phyloP scores from a whole-genome alignment of 37 sponge, comb jelly and placozoan genomes.

The Crambe crambe region DNA sequence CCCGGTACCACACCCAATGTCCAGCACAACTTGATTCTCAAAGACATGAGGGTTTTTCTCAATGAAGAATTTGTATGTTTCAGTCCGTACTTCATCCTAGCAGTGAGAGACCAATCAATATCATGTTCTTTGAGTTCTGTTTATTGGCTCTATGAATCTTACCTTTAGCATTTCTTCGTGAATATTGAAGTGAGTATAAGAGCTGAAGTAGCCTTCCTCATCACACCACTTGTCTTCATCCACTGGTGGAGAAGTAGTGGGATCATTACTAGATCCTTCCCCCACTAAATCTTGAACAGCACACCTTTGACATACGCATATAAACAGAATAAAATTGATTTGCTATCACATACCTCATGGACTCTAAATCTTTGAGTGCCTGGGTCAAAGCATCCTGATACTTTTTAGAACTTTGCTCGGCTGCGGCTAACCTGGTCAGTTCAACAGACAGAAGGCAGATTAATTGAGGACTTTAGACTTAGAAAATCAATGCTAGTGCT shows the following conservation, averaged over 20 bases:
- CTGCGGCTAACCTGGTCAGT: background rate
- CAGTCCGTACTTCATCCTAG: constrained; percentile 73
- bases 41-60: constrained; percentile 56
- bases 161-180: constrained; percentile 87
- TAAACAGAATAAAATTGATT: background rate
- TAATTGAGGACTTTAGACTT: too few species aligned
- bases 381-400: constrained; percentile 39
- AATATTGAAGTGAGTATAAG: constrained; percentile 71
- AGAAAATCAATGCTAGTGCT: too few species aligned
- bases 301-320: background rate
- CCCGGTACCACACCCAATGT: constrained; percentile 90
- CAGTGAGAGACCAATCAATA: background rate
- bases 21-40: constrained; percentile 74
- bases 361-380: constrained; percentile 42
- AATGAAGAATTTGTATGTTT: constrained; percentile 66
- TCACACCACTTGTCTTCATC: background rate
- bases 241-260: background rate
- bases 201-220: constrained; percentile 63
- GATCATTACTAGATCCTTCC: background rate
- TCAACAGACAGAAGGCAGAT: too few species aligned
- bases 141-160: background rate
- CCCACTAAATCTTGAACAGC: constrained; percentile 19
- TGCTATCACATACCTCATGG: constrained; percentile 43
- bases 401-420: constrained; percentile 5
- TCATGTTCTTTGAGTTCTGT: background rate